Base-by-base conservation (phyloP, 2,888 invertebrate genomes). In the Rhingia rostrata region DNA sequence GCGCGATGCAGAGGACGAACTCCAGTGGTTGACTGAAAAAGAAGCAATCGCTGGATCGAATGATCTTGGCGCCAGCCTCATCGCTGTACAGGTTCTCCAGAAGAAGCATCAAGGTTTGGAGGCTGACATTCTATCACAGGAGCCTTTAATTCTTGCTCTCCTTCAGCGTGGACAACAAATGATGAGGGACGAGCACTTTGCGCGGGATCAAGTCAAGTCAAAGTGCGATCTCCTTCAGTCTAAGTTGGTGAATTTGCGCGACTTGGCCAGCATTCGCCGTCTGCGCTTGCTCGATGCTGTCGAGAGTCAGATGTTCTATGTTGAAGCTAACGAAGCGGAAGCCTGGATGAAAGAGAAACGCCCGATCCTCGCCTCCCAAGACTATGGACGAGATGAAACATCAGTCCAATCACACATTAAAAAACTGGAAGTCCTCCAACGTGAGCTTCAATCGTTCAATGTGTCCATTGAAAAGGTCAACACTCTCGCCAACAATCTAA, bases 31-130 rank as follows among this genome's bases (percentile, higher is more conserved):
- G n/a, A 92, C 93, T 4, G 96, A 97, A 88, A 95, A 96, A 87
- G 95, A 95, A 88, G 93, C 94, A 0, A 90, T 95, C 5, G 96
- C 95, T 0, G 93, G 93, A 2, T 95, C 95, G 0, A 93, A 93
- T 33, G 96, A 96, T 89, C 92, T 96, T 10, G 95, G 95, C 9
- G 93, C 88, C 33, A 92, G 90, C 75, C 91, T 96, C 67, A 93
- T 94, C 1, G 95, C 96, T 10, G 97, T 98, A 0, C 97, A 98
- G 89, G 95, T 95, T 73, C 92, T 98, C 53, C 96, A 97, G 89
- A 99, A 99, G 93, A 98, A 98, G 91, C 98, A 99, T 89, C 95
- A 97, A 89, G 95, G 96, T 0, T 90, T 99, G 41, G 98, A 99
- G 90, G 96, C 97, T 0, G 98, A 99, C 90, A 93, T 98, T 6